Evolutionary conservation across 2,888 invertebrate genomes (phyloP), one percentile per base, ranked within the genome.

Genomic region (Epinotia demarniana): DNA sequence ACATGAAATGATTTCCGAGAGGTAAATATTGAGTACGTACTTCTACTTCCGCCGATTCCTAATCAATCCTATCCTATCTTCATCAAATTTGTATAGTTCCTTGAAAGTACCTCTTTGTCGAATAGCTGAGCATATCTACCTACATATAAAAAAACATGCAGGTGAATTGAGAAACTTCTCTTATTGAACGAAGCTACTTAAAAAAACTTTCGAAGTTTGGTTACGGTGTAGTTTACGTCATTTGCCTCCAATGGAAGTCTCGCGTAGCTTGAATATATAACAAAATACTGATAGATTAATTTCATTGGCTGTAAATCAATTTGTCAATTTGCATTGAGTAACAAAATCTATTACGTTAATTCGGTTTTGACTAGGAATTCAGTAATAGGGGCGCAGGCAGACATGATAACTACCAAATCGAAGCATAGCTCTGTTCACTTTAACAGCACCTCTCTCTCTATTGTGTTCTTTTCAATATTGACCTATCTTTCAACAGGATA

Each of bases 321-420:
- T 67, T 46, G 43, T 67, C 62, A 74, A 78, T 77, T 78, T 78
- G 76, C 76, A 76, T 76, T 78, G 67, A 77, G 74, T 78, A 73
- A 77, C 67, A 70, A 63, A 74, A 74, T 78, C 77, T 77, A 78
- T 78, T 75, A 77, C 33, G 78, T 75, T 79, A 75, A 80, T 79
- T 80, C 80, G 76, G 79, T 78, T 63, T 72, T 75, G 76, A 73
- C 61, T 69, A 78, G 78, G 79, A 75, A 77, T 69, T 79, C 78
- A 80, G 78, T 79, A 71, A 79, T 74, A 77, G 49, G 72, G 60
- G 77, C 77, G 77, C 77, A 77, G 78, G 77, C 77, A 77, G 78
- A 78, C 80, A 79, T 79, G 82, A 79, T 80, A 79, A 80, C 79
- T 80, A 78, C 78, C 75, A 79, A 81, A 80, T 80, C 79, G 79